A percentile compares a stretch with the other conserved stretches of the same genome.
These are phyloP conservation scores for Mimas tiliae DNA, from an alignment of 2,888 invertebrate species.

Conservation along the genomic window DNA sequence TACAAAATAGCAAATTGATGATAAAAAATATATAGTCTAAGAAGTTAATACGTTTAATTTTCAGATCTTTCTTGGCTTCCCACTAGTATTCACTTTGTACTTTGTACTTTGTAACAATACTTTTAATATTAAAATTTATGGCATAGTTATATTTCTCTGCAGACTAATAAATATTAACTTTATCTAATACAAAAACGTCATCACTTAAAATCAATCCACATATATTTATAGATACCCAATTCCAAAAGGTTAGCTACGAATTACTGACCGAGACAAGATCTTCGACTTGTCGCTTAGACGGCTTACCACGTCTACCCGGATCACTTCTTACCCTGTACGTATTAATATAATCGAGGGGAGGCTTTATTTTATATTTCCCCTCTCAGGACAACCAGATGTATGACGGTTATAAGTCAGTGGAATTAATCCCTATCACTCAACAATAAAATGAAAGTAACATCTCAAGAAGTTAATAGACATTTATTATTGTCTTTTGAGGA, in stretches of 20 bases:
- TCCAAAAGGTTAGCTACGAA: constrained; percentile 44
- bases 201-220: background rate
- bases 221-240: background rate
- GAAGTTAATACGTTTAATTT: too few species aligned
- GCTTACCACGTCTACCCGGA: constrained; percentile 70
- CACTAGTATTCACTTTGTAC: background rate
- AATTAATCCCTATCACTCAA: constrained; percentile 83
- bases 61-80: too few species aligned
- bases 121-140: background rate
- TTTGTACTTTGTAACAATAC: background rate
- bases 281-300: constrained; percentile 65
- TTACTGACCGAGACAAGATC: constrained; percentile 46
- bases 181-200: background rate
- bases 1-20: too few species aligned
- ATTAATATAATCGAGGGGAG: constrained; percentile 81
- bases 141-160: background rate
- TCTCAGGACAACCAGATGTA: constrained; percentile 75
- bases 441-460: constrained; percentile 81
- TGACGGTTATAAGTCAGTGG: constrained; percentile 83
- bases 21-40: too few species aligned
- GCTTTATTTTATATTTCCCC: constrained; percentile 80
- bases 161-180: background rate
- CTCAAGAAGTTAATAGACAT: constrained; percentile 81
- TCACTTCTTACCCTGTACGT: constrained; percentile 70
- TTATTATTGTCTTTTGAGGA: constrained; percentile 68